Evolutionary conservation across 2,113 vertebrate species (phyloP).

Genomic region (Neoarius graeffei): DNA sequence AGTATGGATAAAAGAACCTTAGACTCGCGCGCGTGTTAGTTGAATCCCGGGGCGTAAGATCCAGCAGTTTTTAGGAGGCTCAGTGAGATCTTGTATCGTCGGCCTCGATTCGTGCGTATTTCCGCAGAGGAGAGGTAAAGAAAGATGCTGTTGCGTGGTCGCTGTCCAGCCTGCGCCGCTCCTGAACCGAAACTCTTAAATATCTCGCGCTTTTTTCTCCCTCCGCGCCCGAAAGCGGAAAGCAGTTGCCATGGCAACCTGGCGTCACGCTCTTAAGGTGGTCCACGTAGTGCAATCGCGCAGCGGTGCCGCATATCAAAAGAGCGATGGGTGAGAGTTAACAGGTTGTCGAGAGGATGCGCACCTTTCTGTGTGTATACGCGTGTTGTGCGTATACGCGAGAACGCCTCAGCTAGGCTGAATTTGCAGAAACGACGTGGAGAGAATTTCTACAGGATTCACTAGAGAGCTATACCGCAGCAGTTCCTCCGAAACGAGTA

Average conservation of each 20-base stretch:
- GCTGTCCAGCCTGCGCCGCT: constrained; percentile 79
- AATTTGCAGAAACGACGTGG: not conserved
- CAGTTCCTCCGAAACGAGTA: not conserved
- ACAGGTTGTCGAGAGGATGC: constrained; percentile 62
- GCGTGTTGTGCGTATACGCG: not conserved
- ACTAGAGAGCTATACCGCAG: not conserved
- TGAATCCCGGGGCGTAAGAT: constrained; percentile 43
- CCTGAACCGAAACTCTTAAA: constrained; percentile 77
- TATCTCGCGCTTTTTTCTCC: constrained; percentile 77
- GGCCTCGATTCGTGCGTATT: not conserved
- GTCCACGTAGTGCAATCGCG: constrained; percentile 52
- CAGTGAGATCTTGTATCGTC: not conserved
- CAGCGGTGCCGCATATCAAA: constrained; percentile 55
- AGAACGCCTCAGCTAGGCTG: not conserved
- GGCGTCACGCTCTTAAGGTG: constrained; percentile 79
- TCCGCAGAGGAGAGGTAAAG: not conserved
- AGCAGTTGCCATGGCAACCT: constrained; percentile 83
- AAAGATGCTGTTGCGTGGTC: constrained; percentile 46
- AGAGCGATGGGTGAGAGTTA: constrained; percentile 48
- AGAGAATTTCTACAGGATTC: not conserved
- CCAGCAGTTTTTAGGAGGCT: constrained; percentile 26
- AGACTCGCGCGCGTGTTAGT: not conserved
- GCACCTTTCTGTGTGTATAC: not conserved
- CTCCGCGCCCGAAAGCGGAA: constrained; percentile 77
- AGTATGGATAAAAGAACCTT: constrained; percentile 28